Percentiles rank a stretch among this genome's conserved stretches.
These are phyloP conservation scores for Protomyctophum bolini DNA, from an alignment of 2,113 vertebrate species.

Conservation along the genomic window DNA sequence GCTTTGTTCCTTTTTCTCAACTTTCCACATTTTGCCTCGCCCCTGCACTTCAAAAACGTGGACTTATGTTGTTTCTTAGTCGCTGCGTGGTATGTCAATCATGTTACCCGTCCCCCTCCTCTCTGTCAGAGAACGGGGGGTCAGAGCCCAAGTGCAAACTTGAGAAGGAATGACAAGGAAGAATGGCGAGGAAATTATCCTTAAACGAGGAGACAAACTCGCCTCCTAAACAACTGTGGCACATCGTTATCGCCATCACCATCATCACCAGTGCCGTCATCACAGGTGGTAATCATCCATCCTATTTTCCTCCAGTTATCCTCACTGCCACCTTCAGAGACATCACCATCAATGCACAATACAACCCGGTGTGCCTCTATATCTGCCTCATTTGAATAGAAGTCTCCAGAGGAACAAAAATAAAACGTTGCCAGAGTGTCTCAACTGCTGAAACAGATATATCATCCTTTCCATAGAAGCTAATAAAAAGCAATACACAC, in stretches of 20 bases:
- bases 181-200: conserved; percentile 30
- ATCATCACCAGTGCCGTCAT: conserved; percentile 24
- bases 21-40: too few species aligned
- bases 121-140: conserved; percentile 14
- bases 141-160: conserved; percentile 12
- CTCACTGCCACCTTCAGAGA: conserved; percentile 41
- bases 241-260: conserved; percentile 52
- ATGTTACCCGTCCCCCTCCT: neutral
- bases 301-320: conserved; percentile 28
- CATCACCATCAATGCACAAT: conserved; percentile 34
- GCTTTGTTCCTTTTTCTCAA: too few species aligned
- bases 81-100: too few species aligned
- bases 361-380: conserved; percentile 40
- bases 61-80: too few species aligned
- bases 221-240: conserved; percentile 27
- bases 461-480: conserved; percentile 64
- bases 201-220: conserved; percentile 40
- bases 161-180: conserved; percentile 25
- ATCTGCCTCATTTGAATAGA: conserved; percentile 60
- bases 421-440: conserved; percentile 19
- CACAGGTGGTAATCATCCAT: conserved; percentile 35
- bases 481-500: conserved; percentile 63
- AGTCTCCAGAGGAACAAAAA: conserved; percentile 27
- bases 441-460: conserved; percentile 60
- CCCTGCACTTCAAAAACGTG: too few species aligned